Evolutionary conservation across 2,113 vertebrate species (phyloP).

Genomic region (Gallinago paraguaiae): DNA sequence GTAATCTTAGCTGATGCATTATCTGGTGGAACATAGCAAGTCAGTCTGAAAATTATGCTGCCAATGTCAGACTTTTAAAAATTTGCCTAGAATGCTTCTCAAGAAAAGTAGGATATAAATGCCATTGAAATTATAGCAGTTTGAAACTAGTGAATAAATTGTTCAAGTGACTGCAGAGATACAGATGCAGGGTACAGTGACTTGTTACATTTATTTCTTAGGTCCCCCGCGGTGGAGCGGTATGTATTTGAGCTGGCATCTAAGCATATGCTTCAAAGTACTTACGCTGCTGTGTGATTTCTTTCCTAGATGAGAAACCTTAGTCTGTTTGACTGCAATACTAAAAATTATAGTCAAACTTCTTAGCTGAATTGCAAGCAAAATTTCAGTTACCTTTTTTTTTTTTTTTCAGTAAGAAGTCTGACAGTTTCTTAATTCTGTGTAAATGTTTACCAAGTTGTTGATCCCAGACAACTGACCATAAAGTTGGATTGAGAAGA

Average conservation of each 20-base stretch:
- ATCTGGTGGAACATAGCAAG: background rate
- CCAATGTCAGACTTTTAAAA: background rate
- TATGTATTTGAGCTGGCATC: conserved; percentile 73
- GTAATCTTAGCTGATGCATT: background rate
- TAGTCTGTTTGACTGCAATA: background rate
- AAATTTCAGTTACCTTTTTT: background rate
- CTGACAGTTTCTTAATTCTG: background rate
- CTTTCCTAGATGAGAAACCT: background rate
- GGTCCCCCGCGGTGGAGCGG: conserved; percentile 82
- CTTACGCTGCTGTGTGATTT: conserved; percentile 46
- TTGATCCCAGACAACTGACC: background rate
- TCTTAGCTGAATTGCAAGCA: background rate
- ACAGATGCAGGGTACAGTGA: background rate
- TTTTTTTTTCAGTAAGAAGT: background rate
- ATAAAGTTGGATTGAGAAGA: background rate
- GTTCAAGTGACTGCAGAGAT: background rate
- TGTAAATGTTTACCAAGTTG: background rate
- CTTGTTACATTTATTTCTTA: conserved; percentile 72
- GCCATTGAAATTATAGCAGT: background rate
- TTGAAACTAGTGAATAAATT: background rate
- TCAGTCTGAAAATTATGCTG: background rate
- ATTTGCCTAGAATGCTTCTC: background rate
- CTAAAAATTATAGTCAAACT: background rate
- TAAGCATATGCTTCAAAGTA: background rate
- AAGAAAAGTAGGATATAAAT: background rate